phyloP scores from a whole-genome alignment of 2,113 vertebrate genomes.

The Mixornis gularis region DNA sequence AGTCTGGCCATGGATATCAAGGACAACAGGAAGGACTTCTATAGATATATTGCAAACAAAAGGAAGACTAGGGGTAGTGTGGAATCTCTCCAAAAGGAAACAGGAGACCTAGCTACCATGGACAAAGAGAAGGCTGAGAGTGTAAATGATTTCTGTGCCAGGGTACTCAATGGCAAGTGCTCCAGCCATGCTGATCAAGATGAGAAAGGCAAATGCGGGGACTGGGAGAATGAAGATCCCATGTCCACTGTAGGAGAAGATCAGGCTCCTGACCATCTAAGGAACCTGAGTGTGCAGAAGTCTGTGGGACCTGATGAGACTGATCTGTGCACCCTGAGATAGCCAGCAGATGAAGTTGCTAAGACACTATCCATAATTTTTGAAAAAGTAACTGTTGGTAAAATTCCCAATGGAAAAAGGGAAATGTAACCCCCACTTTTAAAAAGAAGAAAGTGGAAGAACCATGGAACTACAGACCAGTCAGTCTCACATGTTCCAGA shows the following conservation, averaged over 20 bases:
- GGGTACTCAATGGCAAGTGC: neutral
- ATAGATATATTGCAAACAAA: neutral
- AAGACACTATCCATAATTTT: neutral
- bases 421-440: neutral
- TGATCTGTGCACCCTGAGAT: neutral
- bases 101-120: neutral
- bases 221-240: neutral
- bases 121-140: neutral
- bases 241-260: neutral
- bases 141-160: neutral
- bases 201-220: neutral
- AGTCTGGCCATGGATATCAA: neutral
- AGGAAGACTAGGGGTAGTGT: neutral
- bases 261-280: neutral
- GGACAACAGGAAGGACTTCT: neutral
- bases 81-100: neutral
- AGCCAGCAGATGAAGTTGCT: neutral
- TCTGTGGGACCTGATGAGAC: neutral
- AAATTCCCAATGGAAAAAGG: neutral
- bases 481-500: neutral
- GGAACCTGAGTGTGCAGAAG: neutral
- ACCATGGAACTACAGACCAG: neutral
- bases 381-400: neutral
- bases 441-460: neutral
- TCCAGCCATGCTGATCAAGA: neutral